Percentiles rank a stretch among this genome's conserved stretches.
Evolutionary conservation across 2,113 vertebrate species (phyloP).

Genomic region (Halichoerus grypus): DNA sequence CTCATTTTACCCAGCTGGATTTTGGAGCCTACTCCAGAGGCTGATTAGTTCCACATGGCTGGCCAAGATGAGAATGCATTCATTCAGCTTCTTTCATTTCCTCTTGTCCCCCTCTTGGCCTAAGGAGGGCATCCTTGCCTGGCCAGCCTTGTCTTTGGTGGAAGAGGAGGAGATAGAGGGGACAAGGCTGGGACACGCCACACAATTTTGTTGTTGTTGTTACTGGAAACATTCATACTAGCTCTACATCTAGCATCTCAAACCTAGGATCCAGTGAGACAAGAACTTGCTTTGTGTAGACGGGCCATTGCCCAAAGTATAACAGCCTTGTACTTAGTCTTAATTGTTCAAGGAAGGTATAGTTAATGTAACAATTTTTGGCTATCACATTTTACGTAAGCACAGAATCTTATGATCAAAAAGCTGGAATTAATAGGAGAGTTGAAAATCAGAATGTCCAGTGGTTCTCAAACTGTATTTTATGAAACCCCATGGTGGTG

Average conservation of each 20-base stretch:
- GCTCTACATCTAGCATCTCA: not conserved
- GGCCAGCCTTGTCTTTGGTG: not conserved
- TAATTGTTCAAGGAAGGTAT: slow-evolving; percentile 8
- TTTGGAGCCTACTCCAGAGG: slow-evolving; percentile 58
- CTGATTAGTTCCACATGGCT: slow-evolving; percentile 69
- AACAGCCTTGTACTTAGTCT: not conserved
- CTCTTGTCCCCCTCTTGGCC: slow-evolving; percentile 36
- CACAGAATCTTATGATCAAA: slow-evolving; percentile 1
- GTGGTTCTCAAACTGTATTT: not conserved
- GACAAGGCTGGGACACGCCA: not conserved
- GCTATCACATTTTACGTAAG: slow-evolving; percentile 22
- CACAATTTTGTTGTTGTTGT: not conserved
- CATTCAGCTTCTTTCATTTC: slow-evolving; percentile 58
- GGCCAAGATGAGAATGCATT: slow-evolving; percentile 67
- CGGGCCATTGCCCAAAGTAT: not conserved
- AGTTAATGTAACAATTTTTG: slow-evolving; percentile 10
- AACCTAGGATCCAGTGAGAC: not conserved
- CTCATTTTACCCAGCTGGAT: slow-evolving; percentile 57
- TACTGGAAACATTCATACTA: not conserved
- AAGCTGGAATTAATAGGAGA: not conserved
- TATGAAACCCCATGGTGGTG: not conserved
- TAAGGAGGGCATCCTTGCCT: not conserved
- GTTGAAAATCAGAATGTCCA: not conserved
- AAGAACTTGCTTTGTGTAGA: not conserved
- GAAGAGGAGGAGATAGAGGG: not conserved